phyloP scores from a whole-genome alignment of 2,797 vertebrate species.

The Rhinophrynus dorsalis region DNA sequence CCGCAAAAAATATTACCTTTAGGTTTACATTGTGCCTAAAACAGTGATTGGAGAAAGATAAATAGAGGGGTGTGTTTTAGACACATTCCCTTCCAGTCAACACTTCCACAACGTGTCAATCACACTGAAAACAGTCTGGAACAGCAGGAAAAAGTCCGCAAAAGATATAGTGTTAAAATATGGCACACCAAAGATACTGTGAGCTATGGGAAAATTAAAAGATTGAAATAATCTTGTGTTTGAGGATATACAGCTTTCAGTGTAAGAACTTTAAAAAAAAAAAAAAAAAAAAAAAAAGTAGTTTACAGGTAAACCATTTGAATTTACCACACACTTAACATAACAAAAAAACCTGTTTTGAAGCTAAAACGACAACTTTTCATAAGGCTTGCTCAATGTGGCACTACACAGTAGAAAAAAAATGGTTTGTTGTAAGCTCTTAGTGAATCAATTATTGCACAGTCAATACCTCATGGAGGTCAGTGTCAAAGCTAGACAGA shows the following conservation, averaged over 20 bases:
- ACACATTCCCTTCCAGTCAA: constrained; percentile 49
- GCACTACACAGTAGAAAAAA: constrained; percentile 69
- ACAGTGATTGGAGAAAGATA: constrained; percentile 49
- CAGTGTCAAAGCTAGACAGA: constrained; percentile 59
- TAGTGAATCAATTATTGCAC: constrained; percentile 82
- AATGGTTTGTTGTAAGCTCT: constrained; percentile 77
- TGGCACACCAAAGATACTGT: constrained; percentile 60
- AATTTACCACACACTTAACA: constrained; percentile 56
- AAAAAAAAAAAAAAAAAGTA: no score
- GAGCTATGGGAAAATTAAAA: constrained; percentile 58
- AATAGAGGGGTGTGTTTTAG: constrained; percentile 14
- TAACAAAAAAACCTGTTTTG: constrained; percentile 40
- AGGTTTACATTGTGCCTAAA: constrained; percentile 27
- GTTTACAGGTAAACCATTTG: constrained; percentile 64
- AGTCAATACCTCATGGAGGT: constrained; percentile 85
- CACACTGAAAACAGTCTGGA: constrained; percentile 31
- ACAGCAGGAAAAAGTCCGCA: constrained; percentile 52
- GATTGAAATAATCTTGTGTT: constrained; percentile 56
- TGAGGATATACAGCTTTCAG: constrained; percentile 70
- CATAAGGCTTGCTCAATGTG: constrained; percentile 65
- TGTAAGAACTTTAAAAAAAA: constrained; percentile 72
- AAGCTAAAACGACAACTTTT: constrained; percentile 62
- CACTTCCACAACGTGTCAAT: constrained; percentile 39
- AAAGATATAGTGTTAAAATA: constrained; percentile 65
- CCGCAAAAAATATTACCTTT: constrained; percentile 2